These are phyloP conservation scores for Hipposideros armiger DNA, from an alignment of 2,113 vertebrate genomes.

Conservation along the genomic window DNA sequence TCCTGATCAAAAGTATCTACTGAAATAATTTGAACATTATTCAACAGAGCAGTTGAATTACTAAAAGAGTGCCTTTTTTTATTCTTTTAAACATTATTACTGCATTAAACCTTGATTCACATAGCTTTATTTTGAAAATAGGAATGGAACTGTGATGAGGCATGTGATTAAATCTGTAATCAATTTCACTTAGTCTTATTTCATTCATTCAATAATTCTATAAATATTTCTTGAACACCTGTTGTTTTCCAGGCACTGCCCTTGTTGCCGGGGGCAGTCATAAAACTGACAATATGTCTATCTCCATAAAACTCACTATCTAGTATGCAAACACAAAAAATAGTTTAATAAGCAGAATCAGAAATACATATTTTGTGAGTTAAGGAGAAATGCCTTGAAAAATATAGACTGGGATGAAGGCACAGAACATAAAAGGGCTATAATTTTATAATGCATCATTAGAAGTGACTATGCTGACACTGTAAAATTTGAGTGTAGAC, in stretches of 20 bases:
- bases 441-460: neutral
- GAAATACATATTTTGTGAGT: neutral
- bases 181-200: neutral
- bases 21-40: neutral
- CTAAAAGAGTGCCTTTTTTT: neutral
- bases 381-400: neutral
- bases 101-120: neutral
- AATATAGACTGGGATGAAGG: neutral
- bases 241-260: neutral
- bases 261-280: neutral
- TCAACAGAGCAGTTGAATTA: neutral
- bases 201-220: neutral
- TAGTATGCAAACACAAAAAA: neutral
- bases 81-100: conserved; percentile 21
- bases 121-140: neutral
- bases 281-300: neutral
- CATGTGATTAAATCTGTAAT: neutral
- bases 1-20: neutral
- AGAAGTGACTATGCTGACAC: neutral
- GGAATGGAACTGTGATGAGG: neutral
- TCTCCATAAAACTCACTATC: neutral
- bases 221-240: neutral
- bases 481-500: neutral
- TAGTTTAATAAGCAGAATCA: neutral
- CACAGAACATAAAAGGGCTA: neutral